phyloP scores from a whole-genome alignment of 2,113 vertebrate species.

The Orycteropus afer region DNA sequence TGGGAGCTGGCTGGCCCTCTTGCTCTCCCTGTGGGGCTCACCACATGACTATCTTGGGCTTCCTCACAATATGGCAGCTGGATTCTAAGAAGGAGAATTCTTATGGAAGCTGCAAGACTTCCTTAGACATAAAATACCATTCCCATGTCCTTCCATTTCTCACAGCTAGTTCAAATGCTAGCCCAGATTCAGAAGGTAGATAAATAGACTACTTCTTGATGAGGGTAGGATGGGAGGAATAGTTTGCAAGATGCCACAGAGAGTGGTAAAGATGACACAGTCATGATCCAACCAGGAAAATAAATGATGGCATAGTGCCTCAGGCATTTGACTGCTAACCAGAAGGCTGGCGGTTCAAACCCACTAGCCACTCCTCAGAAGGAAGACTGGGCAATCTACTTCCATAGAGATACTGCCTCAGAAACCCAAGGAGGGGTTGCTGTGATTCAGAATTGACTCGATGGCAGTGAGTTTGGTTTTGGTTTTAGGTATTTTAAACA shows the following conservation, averaged over 20 bases:
- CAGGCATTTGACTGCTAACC: no score
- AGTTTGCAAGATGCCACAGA: neutral
- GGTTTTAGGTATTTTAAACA: no score
- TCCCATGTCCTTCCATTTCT: neutral
- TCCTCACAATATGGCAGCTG: neutral
- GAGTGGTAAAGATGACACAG: neutral
- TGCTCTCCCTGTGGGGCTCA: neutral
- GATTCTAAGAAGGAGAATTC: neutral
- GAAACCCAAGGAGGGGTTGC: no score
- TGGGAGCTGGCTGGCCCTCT: neutral
- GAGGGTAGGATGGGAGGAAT: neutral
- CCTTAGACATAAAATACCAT: neutral
- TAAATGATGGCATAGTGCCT: neutral
- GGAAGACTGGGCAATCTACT: no score
- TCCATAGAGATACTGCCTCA: no score
- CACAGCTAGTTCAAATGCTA: neutral
- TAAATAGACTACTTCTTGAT: neutral
- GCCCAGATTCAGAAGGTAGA: neutral
- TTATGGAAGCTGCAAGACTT: neutral
- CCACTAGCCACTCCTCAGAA: no score
- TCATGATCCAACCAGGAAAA: neutral
- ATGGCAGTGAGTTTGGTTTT: no score
- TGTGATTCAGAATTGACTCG: no score
- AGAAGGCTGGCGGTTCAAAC: no score
- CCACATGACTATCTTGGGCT: neutral